Conservation (phyloP, 2,797 vertebrate species). For the Hydrocynus forskahlii region DNA sequence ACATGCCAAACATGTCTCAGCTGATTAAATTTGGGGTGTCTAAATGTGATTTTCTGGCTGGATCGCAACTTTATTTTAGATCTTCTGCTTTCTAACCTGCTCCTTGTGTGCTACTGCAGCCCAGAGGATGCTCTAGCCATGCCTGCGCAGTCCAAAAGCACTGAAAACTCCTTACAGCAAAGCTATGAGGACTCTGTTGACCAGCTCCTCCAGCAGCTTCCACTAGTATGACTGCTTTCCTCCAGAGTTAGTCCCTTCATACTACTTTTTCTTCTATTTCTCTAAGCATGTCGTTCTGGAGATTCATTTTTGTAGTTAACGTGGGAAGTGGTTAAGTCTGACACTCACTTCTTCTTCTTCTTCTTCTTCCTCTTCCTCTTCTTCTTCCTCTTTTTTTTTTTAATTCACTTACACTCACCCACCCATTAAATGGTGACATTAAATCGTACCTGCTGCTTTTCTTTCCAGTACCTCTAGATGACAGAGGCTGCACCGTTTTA, state of each 20-base stretch:
- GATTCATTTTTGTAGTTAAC: not conserved
- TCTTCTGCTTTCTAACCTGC: slow-evolving; percentile 27
- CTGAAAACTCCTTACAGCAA: slow-evolving; percentile 75
- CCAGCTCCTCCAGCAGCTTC: slow-evolving; percentile 71
- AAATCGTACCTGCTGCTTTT: not conserved
- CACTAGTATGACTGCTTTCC: slow-evolving; percentile 69
- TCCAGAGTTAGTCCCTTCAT: not conserved
- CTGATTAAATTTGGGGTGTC: not conserved
- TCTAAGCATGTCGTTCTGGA: not conserved
- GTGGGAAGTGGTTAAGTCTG: not conserved
- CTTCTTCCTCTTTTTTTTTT: not conserved
- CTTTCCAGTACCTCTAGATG: slow-evolving; percentile 29
- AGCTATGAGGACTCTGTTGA: slow-evolving; percentile 71
- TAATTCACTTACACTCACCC: no score
- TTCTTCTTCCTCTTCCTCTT: not conserved
- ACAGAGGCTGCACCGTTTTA: slow-evolving; percentile 22
- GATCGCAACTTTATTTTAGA: not conserved
- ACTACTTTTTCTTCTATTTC: not conserved
- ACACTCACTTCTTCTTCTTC: not conserved
- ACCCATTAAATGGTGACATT: no score
- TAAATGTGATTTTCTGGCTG: no score
- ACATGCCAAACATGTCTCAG: not conserved
- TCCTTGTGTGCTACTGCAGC: slow-evolving; percentile 22
- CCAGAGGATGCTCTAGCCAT: slow-evolving; percentile 50
- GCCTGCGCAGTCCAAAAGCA: slow-evolving; percentile 71